These are phyloP conservation scores for Zaprionus camerounensis DNA, from an alignment of 1,140 invertebrate genomes.

Conservation along the genomic window DNA sequence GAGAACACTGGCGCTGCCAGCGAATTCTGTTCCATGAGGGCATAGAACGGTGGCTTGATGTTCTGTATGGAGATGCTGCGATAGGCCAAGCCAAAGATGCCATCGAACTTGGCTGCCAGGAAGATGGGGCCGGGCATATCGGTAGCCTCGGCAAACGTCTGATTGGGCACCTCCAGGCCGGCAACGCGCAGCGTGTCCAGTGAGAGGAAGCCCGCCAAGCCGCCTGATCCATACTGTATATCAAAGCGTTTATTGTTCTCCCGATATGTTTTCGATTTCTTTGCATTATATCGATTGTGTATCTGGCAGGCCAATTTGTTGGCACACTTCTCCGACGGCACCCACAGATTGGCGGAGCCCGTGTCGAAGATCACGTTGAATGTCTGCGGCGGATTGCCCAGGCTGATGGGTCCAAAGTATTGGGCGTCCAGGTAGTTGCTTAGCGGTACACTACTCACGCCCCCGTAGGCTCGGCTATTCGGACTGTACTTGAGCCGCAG, in stretches of 20 bases:
- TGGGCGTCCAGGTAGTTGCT: constrained; percentile 98
- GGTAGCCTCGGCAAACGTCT: constrained; percentile 98
- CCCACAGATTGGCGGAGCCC: constrained; percentile 99
- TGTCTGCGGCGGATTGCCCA: constrained; percentile 96
- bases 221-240: constrained; percentile 98
- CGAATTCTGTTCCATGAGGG: constrained; percentile 94
- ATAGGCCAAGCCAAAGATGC: constrained; percentile 97
- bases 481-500: constrained; percentile 60
- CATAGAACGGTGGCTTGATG: constrained; percentile 96
- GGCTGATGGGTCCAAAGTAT: constrained; percentile 97
- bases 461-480: not conserved
- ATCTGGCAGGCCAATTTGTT: constrained; percentile 94
- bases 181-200: constrained; percentile 91
- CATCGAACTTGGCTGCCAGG: constrained; percentile 98
- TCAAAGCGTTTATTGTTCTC: constrained; percentile 95
- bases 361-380: constrained; percentile 99
- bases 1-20: constrained; percentile 94
- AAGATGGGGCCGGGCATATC: constrained; percentile 96
- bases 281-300: constrained; percentile 97
- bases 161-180: constrained; percentile 88
- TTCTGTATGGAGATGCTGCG: constrained; percentile 94
- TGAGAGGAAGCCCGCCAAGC: constrained; percentile 97
- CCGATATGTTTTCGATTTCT: constrained; percentile 92
- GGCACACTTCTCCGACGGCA: constrained; percentile 97
- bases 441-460: constrained; percentile 81